Base-by-base conservation (phyloP, 2,797 vertebrate genomes). In the Halcyon smyrnensis region DNA sequence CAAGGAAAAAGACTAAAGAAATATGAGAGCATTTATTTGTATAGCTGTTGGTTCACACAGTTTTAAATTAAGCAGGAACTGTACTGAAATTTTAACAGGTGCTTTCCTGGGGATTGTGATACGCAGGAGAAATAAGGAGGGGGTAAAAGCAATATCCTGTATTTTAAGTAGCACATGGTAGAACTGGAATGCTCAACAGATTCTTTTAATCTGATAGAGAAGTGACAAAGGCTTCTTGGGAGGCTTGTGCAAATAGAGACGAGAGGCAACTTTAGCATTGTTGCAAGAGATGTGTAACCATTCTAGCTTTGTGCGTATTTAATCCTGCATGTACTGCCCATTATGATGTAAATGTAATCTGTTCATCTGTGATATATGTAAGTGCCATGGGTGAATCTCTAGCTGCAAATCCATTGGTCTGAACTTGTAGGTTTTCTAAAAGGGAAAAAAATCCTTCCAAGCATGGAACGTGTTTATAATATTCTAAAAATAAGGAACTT, bases 271-370 rank as follows among this genome's bases (percentile, higher is more conserved):
- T 84, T 86, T 34, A 75, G 63, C 30, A 10, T 70, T 75, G 28
- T 88, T 95, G 69, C 54, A 69, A 75, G 57, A 75, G 28, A 68
- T 12, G 2, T 14, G 51, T 71, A 69, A 83, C 65, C 46, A 50
- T 20, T 78, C 70, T 83, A 63, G 54, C 74, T 88, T 84, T 93
- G 73, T 85, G 41, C 2, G 2, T 24, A 36, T 30, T 56, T 84
- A 84, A 92, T 95, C 71, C 78, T 87, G 57, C 45, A 37, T 70
- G 48, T 84, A 30, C 34, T 73, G 60, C 25, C 48, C 77, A 70
- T 87, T 96, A 25, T 53, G 36, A 86, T 90, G 83, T 41, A 94
- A 90, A 95, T 93, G 36, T 48, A 63, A 82, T 79, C 34, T 86
- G 57, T 84, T 77, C 2, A 2, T 63, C 74, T 87, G 68, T 77